Evolutionary conservation across 2,888 invertebrate genomes (phyloP).

Genomic region (Drosophila mayaguana): DNA sequence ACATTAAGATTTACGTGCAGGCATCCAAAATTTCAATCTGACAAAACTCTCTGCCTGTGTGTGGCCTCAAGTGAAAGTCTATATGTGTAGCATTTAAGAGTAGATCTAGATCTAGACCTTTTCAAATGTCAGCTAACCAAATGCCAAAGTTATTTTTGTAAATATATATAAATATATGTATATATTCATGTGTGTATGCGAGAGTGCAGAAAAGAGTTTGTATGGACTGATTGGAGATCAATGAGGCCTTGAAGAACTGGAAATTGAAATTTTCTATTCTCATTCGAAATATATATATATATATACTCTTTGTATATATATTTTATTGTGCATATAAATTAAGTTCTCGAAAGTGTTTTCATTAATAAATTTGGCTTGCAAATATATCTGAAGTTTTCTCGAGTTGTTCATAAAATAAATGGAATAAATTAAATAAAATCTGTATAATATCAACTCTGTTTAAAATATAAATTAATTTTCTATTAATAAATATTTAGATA

Average conservation of each 20-base stretch:
- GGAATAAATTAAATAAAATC: no score
- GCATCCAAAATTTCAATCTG: not conserved
- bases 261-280: not conserved
- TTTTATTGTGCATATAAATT: no score
- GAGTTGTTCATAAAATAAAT: no score
- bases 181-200: not conserved
- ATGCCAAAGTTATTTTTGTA: conserved; percentile 1
- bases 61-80: conserved; percentile 18
- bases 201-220: not conserved
- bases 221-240: not conserved
- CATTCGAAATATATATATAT: not conserved
- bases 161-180: not conserved
- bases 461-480: no score
- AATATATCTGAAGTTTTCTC: no score
- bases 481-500: no score
- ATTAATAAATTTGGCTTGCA: no score
- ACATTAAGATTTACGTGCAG: conserved; percentile 16
- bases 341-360: no score
- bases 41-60: conserved; percentile 4
- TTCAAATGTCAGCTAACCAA: conserved; percentile 7
- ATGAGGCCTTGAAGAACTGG: not conserved
- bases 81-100: not conserved
- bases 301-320: no score
- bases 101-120: conserved; percentile 10
- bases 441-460: no score